Conservation (phyloP, 2,797 vertebrate species). For the Simalia tracyae region DNA sequence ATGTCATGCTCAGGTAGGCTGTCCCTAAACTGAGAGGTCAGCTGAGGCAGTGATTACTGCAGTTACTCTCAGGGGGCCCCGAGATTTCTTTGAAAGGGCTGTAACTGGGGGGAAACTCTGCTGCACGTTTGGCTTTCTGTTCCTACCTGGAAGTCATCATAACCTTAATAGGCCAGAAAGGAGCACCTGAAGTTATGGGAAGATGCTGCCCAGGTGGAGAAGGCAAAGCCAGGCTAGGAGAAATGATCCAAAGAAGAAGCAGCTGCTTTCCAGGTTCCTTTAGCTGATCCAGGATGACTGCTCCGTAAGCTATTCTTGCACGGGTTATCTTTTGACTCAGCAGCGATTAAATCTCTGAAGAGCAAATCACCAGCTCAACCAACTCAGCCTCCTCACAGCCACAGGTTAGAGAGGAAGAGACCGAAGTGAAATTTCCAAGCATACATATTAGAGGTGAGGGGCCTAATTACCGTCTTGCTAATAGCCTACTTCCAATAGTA, state of each 20-base stretch:
- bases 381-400: neutral
- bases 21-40: neutral
- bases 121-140: constrained; percentile 18
- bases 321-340: neutral
- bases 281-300: neutral
- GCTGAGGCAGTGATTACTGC: neutral
- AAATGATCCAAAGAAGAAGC: neutral
- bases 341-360: neutral
- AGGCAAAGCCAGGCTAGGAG: neutral
- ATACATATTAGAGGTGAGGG: neutral
- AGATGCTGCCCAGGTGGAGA: neutral
- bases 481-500: neutral
- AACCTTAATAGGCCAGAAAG: constrained; percentile 5
- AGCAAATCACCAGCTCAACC: neutral
- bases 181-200: neutral
- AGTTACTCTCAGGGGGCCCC: neutral
- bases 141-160: neutral
- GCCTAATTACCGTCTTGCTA: neutral
- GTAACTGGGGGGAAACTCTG: neutral
- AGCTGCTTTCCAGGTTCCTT: neutral
- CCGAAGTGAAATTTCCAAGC: neutral
- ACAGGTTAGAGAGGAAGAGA: neutral
- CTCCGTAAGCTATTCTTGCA: neutral
- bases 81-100: neutral
- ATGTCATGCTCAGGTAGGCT: neutral